phyloP scores from a whole-genome alignment of 2,797 vertebrate genomes.

The Sphenodon punctatus region DNA sequence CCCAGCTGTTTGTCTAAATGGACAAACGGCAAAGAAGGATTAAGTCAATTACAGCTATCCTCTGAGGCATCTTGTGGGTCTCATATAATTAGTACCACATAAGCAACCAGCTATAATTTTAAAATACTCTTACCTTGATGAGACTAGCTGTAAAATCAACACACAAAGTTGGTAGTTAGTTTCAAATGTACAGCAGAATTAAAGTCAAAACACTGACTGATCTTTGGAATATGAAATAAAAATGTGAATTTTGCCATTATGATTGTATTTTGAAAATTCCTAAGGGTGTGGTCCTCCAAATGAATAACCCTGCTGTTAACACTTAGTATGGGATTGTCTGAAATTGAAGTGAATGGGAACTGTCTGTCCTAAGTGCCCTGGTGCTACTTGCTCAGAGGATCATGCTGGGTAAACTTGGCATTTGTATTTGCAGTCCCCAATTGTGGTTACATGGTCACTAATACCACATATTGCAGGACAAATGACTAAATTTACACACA shows the following conservation, averaged over 20 bases:
- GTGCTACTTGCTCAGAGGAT: no score
- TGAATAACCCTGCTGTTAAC: not conserved
- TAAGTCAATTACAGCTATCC: constrained; percentile 55
- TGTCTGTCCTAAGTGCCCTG: no score
- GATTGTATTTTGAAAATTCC: fast-evolving
- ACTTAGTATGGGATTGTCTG: no score
- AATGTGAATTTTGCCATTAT: not conserved
- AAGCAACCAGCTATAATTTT: constrained; percentile 64
- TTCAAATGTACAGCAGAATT: constrained; percentile 52
- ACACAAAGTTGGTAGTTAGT: constrained; percentile 60
- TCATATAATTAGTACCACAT: constrained; percentile 60
- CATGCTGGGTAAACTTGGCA: no score
- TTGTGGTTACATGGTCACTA: no score
- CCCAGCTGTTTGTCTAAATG: constrained; percentile 65
- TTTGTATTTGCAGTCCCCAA: no score
- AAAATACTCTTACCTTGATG: constrained; percentile 67
- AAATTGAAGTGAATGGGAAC: no score
- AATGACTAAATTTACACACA: fast-evolving
- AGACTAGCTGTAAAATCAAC: constrained; percentile 70
- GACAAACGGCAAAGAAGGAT: constrained; percentile 51
- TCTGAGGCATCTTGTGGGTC: constrained; percentile 59
- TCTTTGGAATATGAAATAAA: not conserved
- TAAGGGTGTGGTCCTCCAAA: not conserved
- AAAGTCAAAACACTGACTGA: not conserved
- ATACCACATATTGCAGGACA: not conserved